These are phyloP conservation scores for Cyclargus thomasi DNA, from an alignment of 1,140 invertebrate genomes.

Conservation along the genomic window DNA sequence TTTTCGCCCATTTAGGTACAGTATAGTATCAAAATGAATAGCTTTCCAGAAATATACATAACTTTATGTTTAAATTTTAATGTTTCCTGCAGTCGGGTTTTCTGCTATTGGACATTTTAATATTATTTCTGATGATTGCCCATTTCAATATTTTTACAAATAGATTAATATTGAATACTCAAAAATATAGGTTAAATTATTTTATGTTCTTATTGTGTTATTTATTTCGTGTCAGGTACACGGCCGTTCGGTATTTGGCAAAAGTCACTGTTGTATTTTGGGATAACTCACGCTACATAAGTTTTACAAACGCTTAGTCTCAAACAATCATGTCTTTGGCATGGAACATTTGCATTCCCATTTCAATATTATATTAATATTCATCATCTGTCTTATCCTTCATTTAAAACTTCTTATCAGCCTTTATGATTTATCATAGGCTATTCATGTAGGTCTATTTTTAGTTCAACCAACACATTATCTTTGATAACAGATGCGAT, in stretches of 20 bases:
- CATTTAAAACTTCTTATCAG: neutral
- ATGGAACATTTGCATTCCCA: neutral
- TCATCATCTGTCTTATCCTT: neutral
- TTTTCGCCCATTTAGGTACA: no score
- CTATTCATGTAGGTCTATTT: neutral
- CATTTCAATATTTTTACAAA: neutral
- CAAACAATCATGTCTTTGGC: neutral
- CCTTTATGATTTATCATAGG: neutral
- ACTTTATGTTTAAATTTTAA: no score
- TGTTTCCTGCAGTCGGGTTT: no score
- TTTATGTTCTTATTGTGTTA: neutral
- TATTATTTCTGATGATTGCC: neutral
- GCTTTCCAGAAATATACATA: no score
- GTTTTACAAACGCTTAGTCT: neutral
- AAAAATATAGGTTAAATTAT: neutral
- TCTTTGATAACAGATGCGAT: neutral
- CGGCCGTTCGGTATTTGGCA: neutral
- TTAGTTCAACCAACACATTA: neutral
- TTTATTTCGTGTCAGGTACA: neutral
- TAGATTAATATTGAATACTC: neutral
- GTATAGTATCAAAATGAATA: no score
- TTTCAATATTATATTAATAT: neutral
- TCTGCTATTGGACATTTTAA: no score
- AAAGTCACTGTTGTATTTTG: conserved; percentile 10
- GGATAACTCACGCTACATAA: conserved; percentile 1